These are phyloP conservation scores for Blastobasis adustella DNA, from an alignment of 2,888 invertebrate species.

Conservation along the genomic window DNA sequence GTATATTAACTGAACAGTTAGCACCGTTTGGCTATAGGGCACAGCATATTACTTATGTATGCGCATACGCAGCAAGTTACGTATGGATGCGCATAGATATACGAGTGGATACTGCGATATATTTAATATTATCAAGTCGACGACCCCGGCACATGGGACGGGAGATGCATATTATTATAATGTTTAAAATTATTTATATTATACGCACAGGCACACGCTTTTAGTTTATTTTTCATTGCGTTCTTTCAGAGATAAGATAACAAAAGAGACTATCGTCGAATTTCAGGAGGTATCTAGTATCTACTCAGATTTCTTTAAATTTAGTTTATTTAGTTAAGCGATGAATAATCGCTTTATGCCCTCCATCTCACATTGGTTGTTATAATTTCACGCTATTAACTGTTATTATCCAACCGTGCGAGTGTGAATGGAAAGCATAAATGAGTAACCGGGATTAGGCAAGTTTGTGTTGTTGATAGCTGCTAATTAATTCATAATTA, in stretches of 20 bases:
- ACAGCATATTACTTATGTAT: neutral
- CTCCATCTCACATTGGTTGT: too few species aligned
- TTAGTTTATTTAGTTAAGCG: too few species aligned
- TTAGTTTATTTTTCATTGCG: neutral
- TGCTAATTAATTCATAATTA: constrained; percentile 74
- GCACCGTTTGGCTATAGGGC: neutral
- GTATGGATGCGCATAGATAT: neutral
- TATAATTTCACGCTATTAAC: too few species aligned
- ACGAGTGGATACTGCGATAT: constrained; percentile 13
- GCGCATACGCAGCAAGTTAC: neutral
- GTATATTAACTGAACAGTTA: neutral
- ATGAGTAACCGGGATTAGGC: constrained; percentile 51
- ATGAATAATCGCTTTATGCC: too few species aligned
- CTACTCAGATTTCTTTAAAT: neutral
- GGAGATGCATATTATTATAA: constrained; percentile 31
- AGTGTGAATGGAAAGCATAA: neutral
- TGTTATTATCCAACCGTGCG: too few species aligned
- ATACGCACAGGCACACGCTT: neutral
- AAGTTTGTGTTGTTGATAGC: constrained; percentile 64
- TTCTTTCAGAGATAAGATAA: neutral
- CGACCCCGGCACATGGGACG: constrained; percentile 51
- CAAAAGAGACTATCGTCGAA: too few species aligned
- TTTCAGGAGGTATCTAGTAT: neutral
- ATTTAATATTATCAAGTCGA: constrained; percentile 51
- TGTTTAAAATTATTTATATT: constrained; percentile 18